These are phyloP conservation scores for cattle (Bos taurus) DNA, from an alignment of 2,113 vertebrate species.

Conservation along the genomic window DNA sequence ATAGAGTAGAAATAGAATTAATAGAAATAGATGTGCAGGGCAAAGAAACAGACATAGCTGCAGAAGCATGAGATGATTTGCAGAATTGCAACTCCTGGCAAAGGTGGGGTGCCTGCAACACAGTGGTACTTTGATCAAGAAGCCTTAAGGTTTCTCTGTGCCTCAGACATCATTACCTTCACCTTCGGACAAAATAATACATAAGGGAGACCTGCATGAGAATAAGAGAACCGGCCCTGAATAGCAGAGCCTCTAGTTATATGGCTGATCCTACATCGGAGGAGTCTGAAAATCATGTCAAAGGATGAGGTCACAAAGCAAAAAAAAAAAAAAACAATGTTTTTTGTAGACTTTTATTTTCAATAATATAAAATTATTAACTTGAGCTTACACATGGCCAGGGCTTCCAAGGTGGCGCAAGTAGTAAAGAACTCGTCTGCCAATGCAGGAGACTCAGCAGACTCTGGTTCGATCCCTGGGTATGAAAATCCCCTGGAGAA, in stretches of 20 bases:
- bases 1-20: background rate
- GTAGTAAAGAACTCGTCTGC: background rate
- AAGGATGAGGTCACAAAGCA: background rate
- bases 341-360: background rate
- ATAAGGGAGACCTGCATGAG: background rate
- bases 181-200: background rate
- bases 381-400: background rate
- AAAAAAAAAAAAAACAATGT: background rate
- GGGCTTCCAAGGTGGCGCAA: background rate
- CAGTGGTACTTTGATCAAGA: background rate
- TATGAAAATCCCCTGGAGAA: background rate
- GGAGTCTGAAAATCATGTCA: background rate
- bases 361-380: background rate
- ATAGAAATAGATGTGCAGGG: background rate
- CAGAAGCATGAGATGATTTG: background rate
- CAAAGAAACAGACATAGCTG: no score
- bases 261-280: background rate
- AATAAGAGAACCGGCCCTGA: background rate
- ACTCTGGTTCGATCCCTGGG: background rate
- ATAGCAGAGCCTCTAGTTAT: background rate
- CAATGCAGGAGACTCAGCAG: background rate
- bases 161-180: background rate
- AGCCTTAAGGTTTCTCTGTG: background rate
- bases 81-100: background rate
- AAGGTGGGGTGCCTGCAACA: fast-evolving